Conservation (phyloP, 2,797 vertebrate genomes). For the Coranthus polyacanthus region DNA sequence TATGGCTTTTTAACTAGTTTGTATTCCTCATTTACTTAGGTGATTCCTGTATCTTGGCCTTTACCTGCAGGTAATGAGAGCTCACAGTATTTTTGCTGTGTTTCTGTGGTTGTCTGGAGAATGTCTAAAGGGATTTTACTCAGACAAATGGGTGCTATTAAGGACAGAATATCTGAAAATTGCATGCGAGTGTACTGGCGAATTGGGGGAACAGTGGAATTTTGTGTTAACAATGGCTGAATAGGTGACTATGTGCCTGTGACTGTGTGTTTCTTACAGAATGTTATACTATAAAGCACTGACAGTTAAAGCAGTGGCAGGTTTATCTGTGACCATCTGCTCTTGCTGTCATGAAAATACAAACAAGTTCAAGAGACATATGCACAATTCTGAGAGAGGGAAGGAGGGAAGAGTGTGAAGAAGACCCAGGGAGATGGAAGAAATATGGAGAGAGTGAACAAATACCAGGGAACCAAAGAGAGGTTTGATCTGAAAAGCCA, state of each 20-base stretch:
- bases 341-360: slow-evolving; percentile 45
- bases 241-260: slow-evolving; percentile 13
- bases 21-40: slow-evolving; percentile 49
- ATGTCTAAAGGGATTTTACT: slow-evolving; percentile 49
- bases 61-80: slow-evolving; percentile 56
- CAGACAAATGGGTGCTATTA: slow-evolving; percentile 48
- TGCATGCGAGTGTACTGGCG: slow-evolving; percentile 15
- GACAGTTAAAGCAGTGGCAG: slow-evolving; percentile 45
- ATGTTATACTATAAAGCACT: slow-evolving; percentile 14
- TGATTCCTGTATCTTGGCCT: slow-evolving; percentile 44
- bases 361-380: slow-evolving; percentile 34
- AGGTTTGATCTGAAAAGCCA: slow-evolving; percentile 13
- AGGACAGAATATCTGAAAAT: slow-evolving; percentile 33
- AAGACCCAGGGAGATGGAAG: not conserved
- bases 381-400: slow-evolving; percentile 9
- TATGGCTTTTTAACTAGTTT: slow-evolving; percentile 49
- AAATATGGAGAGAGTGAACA: slow-evolving; percentile 3
- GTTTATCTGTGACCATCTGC: slow-evolving; percentile 49
- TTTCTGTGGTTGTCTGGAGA: slow-evolving; percentile 43
- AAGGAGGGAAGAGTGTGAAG: slow-evolving; percentile 1
- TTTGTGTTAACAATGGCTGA: slow-evolving; percentile 15
- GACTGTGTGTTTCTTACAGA: slow-evolving; percentile 15
- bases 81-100: slow-evolving; percentile 20
- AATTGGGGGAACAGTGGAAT: slow-evolving; percentile 8
- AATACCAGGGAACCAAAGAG: slow-evolving; percentile 3